Evolutionary conservation across 2,797 vertebrate genomes (phyloP).

Genomic region (Tokudaia tokunoshimensis): DNA sequence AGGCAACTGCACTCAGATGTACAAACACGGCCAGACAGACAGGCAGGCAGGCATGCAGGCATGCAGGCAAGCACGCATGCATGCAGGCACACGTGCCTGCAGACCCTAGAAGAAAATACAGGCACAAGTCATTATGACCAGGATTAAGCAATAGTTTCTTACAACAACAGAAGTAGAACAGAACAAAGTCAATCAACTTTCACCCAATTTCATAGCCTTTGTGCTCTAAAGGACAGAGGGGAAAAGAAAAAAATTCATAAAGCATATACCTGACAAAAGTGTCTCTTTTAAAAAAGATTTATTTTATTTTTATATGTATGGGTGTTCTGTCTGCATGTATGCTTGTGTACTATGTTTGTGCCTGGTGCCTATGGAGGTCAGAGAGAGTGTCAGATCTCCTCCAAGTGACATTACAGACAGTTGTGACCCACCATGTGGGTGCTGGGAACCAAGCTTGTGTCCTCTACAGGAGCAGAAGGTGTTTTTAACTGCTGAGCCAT

Average conservation of each 20-base stretch:
- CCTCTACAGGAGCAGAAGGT: background rate
- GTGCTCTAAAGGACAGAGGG: background rate
- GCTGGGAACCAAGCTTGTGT: background rate
- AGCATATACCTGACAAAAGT: background rate
- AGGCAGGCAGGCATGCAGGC: too few relatives aligned
- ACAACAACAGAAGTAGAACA: background rate
- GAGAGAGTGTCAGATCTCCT: background rate
- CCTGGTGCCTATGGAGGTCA: background rate
- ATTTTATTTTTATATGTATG: background rate
- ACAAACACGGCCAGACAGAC: background rate
- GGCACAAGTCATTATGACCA: background rate
- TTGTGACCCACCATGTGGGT: background rate
- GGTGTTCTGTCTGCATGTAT: background rate
- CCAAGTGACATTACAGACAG: background rate
- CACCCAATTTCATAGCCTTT: background rate
- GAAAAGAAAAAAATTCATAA: background rate
- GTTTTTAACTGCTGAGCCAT: background rate
- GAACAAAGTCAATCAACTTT: background rate
- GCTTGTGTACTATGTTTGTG: background rate
- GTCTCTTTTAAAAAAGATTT: background rate
- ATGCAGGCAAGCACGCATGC: too few relatives aligned
- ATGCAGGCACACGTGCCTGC: too few relatives aligned
- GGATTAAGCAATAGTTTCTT: background rate
- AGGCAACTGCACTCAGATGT: background rate
- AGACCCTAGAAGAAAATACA: background rate